Percentiles rank a stretch among this genome's conserved stretches.
phyloP scores from a whole-genome alignment of 2,113 vertebrate species.

The Mesitornis unicolor region DNA sequence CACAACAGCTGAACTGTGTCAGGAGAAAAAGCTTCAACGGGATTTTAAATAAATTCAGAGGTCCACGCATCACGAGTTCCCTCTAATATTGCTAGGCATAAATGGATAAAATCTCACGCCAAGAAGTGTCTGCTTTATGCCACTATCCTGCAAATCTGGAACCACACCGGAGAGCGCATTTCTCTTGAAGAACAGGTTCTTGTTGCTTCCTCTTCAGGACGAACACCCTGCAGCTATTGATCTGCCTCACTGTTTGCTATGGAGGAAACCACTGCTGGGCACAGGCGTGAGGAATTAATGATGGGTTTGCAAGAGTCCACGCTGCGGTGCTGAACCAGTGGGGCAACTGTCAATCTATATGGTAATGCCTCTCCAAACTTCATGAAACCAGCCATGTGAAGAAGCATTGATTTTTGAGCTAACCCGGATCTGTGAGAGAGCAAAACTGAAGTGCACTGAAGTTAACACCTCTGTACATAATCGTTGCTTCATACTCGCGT shows the following conservation, averaged over 20 bases:
- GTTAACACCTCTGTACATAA: constrained; percentile 54
- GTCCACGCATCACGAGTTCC: background rate
- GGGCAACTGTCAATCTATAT: constrained; percentile 82
- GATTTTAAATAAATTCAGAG: background rate
- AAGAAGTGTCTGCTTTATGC: background rate
- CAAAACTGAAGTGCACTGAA: constrained; percentile 53
- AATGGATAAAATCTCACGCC: background rate
- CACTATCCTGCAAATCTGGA: constrained; percentile 24
- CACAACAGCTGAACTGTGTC: background rate
- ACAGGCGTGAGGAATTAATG: constrained; percentile 78
- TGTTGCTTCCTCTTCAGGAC: constrained; percentile 64
- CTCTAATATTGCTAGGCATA: background rate
- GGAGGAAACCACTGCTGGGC: constrained; percentile 68
- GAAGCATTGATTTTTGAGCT: constrained; percentile 76
- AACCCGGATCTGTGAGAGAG: constrained; percentile 59
- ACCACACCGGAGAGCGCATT: constrained; percentile 8
- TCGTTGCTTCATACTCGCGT: background rate
- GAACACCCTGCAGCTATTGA: constrained; percentile 77
- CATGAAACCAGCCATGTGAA: constrained; percentile 77
- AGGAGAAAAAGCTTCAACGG: background rate
- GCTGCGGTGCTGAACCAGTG: constrained; percentile 70
- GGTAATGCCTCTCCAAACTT: constrained; percentile 81
- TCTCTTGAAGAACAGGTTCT: constrained; percentile 56
- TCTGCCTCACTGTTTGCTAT: constrained; percentile 69
- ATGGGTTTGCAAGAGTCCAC: constrained; percentile 73